phyloP scores from a whole-genome alignment of 2,888 invertebrate species.

The Dasysyrphus tricinctus region DNA sequence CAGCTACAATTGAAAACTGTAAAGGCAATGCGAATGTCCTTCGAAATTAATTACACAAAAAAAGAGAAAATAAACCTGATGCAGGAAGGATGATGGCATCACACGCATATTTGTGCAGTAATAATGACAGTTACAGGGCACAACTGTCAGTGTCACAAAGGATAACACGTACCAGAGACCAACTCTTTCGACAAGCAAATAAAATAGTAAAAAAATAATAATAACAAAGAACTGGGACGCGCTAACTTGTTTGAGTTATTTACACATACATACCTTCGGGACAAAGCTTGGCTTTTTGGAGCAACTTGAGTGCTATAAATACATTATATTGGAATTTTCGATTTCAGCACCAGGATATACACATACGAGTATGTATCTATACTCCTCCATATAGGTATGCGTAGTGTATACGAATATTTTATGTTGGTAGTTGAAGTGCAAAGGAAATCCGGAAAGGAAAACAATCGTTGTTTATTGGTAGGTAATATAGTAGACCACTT shows the following conservation, averaged over 20 bases:
- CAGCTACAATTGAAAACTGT: constrained; percentile 13
- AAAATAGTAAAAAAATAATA: constrained; percentile 32
- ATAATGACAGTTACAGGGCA: constrained; percentile 59
- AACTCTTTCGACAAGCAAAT: constrained; percentile 51
- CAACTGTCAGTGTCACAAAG: constrained; percentile 59
- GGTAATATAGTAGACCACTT: constrained; percentile 42
- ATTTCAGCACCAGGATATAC: constrained; percentile 8
- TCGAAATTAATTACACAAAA: constrained; percentile 63
- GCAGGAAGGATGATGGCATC: constrained; percentile 9
- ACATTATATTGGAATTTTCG: constrained; percentile 34
- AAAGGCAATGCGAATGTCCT: constrained; percentile 58
- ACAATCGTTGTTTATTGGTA: constrained; percentile 47
- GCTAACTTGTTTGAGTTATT: constrained; percentile 7
- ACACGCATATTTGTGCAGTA: constrained; percentile 59
- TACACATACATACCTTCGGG: constrained; percentile 3
- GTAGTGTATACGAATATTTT: not conserved
- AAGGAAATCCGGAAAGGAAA: constrained; percentile 47
- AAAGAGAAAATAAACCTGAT: constrained; percentile 5
- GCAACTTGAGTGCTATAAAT: constrained; percentile 34
- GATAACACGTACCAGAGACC: constrained; percentile 50
- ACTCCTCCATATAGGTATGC: not conserved
- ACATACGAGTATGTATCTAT: too few species aligned
- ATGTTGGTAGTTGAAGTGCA: constrained; percentile 16
- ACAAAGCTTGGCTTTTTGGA: constrained; percentile 39
- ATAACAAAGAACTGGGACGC: constrained; percentile 15